phyloP scores from a whole-genome alignment of 1,140 invertebrate genomes.

The Eriosoma lanigerum region DNA sequence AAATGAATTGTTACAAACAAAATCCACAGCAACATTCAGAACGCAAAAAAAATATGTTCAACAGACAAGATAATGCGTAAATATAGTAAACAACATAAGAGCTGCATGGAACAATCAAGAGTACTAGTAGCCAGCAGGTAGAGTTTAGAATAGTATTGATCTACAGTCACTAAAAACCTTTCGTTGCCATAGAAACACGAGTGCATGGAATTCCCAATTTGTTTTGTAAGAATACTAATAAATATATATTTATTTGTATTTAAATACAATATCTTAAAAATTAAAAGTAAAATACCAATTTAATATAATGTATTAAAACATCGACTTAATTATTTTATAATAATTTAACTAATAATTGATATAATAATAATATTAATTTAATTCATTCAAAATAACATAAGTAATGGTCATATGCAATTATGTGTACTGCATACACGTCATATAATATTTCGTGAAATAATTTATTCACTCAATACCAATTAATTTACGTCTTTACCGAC shows the following conservation, averaged over 20 bases:
- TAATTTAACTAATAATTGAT: too few relatives aligned
- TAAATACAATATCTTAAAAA: neutral
- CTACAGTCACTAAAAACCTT: constrained; percentile 35
- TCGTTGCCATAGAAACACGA: constrained; percentile 26
- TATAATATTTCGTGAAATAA: too few relatives aligned
- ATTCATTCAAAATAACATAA: too few relatives aligned
- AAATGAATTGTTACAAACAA: neutral
- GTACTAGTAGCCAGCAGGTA: constrained; percentile 25
- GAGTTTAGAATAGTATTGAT: constrained; percentile 47
- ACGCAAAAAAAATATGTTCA: constrained; percentile 45
- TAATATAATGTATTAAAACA: too few relatives aligned
- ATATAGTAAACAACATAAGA: constrained; percentile 44
- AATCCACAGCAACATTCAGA: neutral
- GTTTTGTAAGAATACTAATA: neutral
- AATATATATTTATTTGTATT: neutral
- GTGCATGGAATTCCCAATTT: neutral
- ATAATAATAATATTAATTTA: too few relatives aligned
- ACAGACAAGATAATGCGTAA: constrained; percentile 46
- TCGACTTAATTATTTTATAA: too few relatives aligned
- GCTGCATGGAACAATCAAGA: constrained; percentile 43
- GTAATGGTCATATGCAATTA: too few relatives aligned
- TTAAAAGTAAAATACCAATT: too few relatives aligned
- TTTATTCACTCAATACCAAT: too few relatives aligned
- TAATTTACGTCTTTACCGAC: too few relatives aligned
- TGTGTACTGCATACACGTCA: too few relatives aligned